Evolutionary conservation across 2,797 vertebrate genomes (phyloP), one percentile per base, ranked within the genome.

Genomic region (Falco peregrinus): DNA sequence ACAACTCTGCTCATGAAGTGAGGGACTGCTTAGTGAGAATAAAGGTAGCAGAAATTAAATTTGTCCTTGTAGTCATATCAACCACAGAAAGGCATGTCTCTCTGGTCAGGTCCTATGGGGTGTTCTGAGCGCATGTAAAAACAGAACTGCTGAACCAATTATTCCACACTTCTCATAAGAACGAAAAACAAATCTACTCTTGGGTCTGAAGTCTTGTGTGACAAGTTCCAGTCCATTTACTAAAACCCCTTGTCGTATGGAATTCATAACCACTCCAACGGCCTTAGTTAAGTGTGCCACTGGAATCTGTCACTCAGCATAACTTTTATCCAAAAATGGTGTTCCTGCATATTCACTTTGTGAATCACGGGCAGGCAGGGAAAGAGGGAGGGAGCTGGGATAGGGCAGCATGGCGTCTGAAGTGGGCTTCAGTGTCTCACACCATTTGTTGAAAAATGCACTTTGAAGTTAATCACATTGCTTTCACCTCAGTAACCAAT

Each of bases 391-490:
- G 47, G 68, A 94, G 51, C 39, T 84, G 70, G 81, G 87, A 61
- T 48, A 64, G 94, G 76, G n/a, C 35, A 87, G 60, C 35, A 21
- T 37, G 35, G 84, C 70, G 70, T 28, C 86, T 88, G 50, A 88
- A 94, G 64, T 74, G 79, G 79, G 73, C 69, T 90, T 87, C 65
- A 41, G 69, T 91, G 80, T 78, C 94, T 93, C 93, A 92, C 84
- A 70, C 64, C 37, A 75, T 96, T 96, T 96, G 84, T 89, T 91
- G 95, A 97, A 97, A 95, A 97, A 97, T 77, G 50, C 82, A 93
- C 78, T 95, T 92, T 91, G 95, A 93, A 97, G 98, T 98, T 98
- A 98, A 98, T 98, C 98, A 98, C 97, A 97, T 98, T 98, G 97
- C 95, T 92, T 97, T 97, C 98, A 98, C 97, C 97, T 98, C 97